Evolutionary conservation across 2,888 invertebrate genomes (phyloP).

Genomic region (Hoplodrina ambigua): DNA sequence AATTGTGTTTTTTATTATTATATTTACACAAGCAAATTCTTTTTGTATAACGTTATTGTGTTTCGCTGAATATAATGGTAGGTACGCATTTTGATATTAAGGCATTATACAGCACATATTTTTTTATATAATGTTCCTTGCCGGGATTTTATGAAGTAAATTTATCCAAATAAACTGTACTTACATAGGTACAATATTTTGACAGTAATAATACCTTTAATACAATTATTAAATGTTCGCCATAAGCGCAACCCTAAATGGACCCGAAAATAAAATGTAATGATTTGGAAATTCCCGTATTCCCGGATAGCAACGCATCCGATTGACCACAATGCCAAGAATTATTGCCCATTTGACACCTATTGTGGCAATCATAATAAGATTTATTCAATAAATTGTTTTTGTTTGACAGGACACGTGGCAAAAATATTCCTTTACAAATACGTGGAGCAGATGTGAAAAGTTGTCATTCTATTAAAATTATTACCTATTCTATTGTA

Average conservation of each 20-base stretch:
- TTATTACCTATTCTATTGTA: slow-evolving; percentile 68
- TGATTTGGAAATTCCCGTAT: slow-evolving; percentile 65
- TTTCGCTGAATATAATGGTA: slow-evolving; percentile 28
- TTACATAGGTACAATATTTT: slow-evolving; percentile 55
- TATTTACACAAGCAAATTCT: slow-evolving; percentile 35
- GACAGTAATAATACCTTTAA: slow-evolving; percentile 54
- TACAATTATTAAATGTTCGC: slow-evolving; percentile 39
- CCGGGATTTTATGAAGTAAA: not conserved
- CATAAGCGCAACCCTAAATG: slow-evolving; percentile 36
- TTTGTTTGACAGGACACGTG: slow-evolving; percentile 81
- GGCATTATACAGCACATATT: slow-evolving; percentile 1
- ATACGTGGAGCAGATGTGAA: slow-evolving; percentile 78
- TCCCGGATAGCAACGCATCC: slow-evolving; percentile 64
- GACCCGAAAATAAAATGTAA: slow-evolving; percentile 58
- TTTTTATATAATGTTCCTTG: slow-evolving; percentile 2
- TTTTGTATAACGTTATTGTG: slow-evolving; percentile 30
- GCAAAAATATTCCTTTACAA: slow-evolving; percentile 74
- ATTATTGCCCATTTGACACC: slow-evolving; percentile 81
- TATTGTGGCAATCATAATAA: slow-evolving; percentile 80
- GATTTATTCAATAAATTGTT: slow-evolving; percentile 79
- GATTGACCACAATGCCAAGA: slow-evolving; percentile 78
- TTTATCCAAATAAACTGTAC: slow-evolving; percentile 34
- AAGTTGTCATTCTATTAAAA: slow-evolving; percentile 69
- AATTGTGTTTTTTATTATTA: slow-evolving; percentile 51
- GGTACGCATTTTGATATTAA: slow-evolving; percentile 18